These are phyloP conservation scores for Turdus rufiventris DNA, from an alignment of 2,113 vertebrate species.

Conservation along the genomic window DNA sequence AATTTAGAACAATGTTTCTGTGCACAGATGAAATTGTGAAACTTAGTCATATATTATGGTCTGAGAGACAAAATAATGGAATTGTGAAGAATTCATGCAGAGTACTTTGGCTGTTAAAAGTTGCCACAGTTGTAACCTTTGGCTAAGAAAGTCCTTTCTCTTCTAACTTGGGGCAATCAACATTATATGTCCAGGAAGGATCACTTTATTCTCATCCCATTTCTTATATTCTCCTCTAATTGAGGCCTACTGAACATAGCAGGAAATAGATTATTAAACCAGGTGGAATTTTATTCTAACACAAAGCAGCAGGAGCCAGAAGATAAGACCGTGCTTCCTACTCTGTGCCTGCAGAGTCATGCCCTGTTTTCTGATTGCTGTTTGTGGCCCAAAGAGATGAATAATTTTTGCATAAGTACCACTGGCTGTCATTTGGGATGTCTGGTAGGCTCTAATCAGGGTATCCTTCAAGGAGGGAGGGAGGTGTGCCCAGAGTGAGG, in stretches of 20 bases:
- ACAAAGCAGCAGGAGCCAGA: background rate
- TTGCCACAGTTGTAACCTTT: background rate
- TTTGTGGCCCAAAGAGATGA: background rate
- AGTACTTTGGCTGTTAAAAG: background rate
- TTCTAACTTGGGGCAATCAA: background rate
- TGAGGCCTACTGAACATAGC: background rate
- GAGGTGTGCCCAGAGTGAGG: background rate
- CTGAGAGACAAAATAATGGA: background rate
- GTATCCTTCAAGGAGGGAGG: background rate
- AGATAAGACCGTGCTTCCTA: background rate
- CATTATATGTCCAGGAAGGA: background rate
- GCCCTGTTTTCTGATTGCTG: background rate
- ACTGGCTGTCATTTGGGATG: background rate
- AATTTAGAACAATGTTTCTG: background rate
- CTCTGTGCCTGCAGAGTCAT: background rate
- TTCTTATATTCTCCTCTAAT: background rate
- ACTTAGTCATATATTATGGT: background rate
- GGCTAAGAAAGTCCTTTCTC: background rate
- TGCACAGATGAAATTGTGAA: background rate
- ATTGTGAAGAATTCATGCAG: background rate
- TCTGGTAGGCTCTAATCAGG: background rate
- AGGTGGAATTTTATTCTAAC: background rate
- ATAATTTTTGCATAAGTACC: background rate
- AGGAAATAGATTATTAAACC: background rate
- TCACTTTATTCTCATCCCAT: background rate